These are phyloP conservation scores for Dicranocentrus wangi DNA, from an alignment of 2,888 invertebrate species.

Conservation along the genomic window DNA sequence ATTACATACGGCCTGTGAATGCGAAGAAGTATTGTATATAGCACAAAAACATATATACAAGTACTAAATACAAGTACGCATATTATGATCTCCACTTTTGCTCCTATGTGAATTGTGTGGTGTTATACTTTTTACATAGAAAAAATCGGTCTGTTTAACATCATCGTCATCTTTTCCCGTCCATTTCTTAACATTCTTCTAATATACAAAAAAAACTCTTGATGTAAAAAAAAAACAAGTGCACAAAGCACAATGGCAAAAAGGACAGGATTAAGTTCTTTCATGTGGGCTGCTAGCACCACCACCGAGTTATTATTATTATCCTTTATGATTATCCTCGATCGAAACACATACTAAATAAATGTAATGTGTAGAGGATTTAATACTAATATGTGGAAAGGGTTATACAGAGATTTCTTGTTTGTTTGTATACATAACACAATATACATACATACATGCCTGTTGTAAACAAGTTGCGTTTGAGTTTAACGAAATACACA, in stretches of 20 bases:
- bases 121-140: not conserved
- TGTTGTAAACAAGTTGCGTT: not conserved
- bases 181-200: slow-evolving; percentile 2
- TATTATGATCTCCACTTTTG: not conserved
- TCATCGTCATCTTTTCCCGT: slow-evolving; percentile 10
- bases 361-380: not conserved
- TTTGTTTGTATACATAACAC: slow-evolving; percentile 7
- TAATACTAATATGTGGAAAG: no score
- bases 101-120: not conserved
- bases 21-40: no score
- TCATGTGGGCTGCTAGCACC: not conserved
- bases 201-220: not conserved
- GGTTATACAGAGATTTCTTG: not conserved
- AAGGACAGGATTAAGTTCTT: not conserved
- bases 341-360: no score
- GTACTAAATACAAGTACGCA: no score
- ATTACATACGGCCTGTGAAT: no score
- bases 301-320: not conserved
- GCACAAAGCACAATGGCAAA: not conserved
- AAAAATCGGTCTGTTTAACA: not conserved
- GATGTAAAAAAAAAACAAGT: no score
- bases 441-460: not conserved
- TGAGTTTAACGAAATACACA: no score
- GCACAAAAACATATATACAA: no score
- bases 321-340: not conserved